Percentiles rank a stretch among this genome's conserved stretches.
These are phyloP conservation scores for Maccullochella peelii DNA, from an alignment of 2,113 vertebrate species.

Conservation along the genomic window DNA sequence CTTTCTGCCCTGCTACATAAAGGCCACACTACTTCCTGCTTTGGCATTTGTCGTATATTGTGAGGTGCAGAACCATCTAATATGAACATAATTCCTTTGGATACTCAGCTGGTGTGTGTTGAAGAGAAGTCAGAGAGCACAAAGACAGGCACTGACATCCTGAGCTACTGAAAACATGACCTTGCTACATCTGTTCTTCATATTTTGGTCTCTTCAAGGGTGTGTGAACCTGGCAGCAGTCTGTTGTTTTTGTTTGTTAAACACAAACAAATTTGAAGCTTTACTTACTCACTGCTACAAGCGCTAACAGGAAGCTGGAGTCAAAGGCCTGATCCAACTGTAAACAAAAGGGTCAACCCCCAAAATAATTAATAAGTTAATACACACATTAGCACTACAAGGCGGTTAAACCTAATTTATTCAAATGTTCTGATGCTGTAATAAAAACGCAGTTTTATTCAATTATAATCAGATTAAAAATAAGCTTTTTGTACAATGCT, in stretches of 20 bases:
- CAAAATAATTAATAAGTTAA: not conserved
- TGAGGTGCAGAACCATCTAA: not conserved
- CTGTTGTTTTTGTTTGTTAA: conserved; percentile 1
- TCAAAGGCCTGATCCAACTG: not conserved
- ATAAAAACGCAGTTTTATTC: not conserved
- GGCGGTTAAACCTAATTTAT: not conserved
- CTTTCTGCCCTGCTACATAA: not conserved
- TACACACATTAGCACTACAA: not conserved
- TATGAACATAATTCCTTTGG: not conserved
- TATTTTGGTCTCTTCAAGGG: conserved; percentile 11
- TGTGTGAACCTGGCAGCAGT: not conserved
- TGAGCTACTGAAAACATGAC: not conserved
- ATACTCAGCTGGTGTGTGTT: not conserved
- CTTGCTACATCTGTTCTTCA: conserved; percentile 3
- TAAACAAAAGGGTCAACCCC: not conserved
- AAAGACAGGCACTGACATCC: not conserved
- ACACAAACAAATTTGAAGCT: conserved; percentile 2
- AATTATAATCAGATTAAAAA: not conserved
- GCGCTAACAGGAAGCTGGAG: conserved; percentile 1
- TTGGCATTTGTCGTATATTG: not conserved
- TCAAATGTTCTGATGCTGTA: not conserved
- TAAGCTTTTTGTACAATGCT: no score
- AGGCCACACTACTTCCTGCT: not conserved
- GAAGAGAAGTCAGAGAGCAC: not conserved
- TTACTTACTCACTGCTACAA: conserved; percentile 13